Evolutionary conservation across 1,140 invertebrate species (phyloP), one percentile per base, ranked within the genome.

Genomic region (Atta texana): DNA sequence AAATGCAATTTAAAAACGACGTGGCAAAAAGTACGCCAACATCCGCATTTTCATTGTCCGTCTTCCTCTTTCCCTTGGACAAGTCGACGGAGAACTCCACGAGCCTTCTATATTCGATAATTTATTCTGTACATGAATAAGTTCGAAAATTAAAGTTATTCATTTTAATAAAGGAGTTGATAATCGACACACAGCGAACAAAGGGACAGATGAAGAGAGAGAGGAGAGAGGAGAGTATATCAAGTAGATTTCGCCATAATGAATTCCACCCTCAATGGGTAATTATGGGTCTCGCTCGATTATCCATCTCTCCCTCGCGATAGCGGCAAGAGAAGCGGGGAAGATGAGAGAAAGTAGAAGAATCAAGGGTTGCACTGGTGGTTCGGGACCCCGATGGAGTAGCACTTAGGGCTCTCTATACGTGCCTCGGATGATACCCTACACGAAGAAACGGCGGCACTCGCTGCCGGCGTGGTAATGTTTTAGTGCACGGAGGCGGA

Each of bases 221-320:
- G 21, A n/a, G 53, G 51, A 44, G 59, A 74, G 31, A 53, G 8
- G 6, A 8, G n/a, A 49, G 84, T 63, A 81, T 86, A 91, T 89
- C 78, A 71, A 86, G 71, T 89, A 90, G 91, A 93, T 92, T 93
- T 92, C 90, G 81, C 75, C 63, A 86, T 92, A 93, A 93, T 93
- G 92, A 93, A 93, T 93, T 93, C 92, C 92, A 93, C 91, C 93
- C 93, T 93, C 93, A 92, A 92, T 72, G 71, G 92, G 92, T 92
- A 93, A 93, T 93, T 90, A 93, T 89, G 75, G 87, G 87, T 68
- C 91, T 92, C 75, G 34, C 82, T 88, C 81, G 88, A 88, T 88
- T 90, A 87, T 88, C 75, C 82, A 44, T 88, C 77, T 85, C 81
- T 88, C 72, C 74, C 66, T 85, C 64, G 61, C 85, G 72, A 66